Evolutionary conservation across 2,888 invertebrate genomes (phyloP).

Genomic region (Troglohyphantes excavatus): DNA sequence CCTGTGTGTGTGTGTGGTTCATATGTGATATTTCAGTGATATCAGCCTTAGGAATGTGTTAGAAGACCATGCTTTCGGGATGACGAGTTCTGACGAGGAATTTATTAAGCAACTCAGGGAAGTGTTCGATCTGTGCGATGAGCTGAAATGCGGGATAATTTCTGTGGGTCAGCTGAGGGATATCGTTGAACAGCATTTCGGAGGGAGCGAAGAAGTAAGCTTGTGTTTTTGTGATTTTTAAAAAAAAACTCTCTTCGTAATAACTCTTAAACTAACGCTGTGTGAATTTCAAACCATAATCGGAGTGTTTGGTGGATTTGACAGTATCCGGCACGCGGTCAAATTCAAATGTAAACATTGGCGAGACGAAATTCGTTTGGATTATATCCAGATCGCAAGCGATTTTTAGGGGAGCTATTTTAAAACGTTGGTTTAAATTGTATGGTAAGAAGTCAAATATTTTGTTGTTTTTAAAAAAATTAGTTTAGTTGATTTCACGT

Average conservation of each 20-base stretch:
- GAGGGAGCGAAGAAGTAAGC: constrained; percentile 77
- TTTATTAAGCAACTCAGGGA: constrained; percentile 74
- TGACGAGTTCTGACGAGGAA: constrained; percentile 75
- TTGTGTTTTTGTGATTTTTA: background rate
- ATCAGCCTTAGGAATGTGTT: background rate
- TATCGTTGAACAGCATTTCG: constrained; percentile 76
- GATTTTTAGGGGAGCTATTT: too few relatives aligned
- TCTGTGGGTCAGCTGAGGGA: constrained; percentile 76
- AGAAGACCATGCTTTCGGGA: constrained; percentile 51
- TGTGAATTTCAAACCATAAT: background rate
- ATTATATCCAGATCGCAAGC: too few relatives aligned
- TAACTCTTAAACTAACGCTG: too few relatives aligned
- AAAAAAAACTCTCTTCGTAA: too few relatives aligned
- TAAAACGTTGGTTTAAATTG: too few relatives aligned
- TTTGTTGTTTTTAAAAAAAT: too few relatives aligned
- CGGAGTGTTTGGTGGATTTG: background rate
- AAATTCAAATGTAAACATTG: constrained; percentile 1
- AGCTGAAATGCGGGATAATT: constrained; percentile 77
- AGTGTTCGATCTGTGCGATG: constrained; percentile 78
- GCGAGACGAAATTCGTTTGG: background rate
- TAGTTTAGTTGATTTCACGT: too few relatives aligned
- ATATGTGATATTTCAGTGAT: background rate
- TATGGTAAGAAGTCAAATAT: too few relatives aligned
- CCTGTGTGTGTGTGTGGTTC: background rate
- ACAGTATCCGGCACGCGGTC: background rate